These are phyloP conservation scores for Acrocephalus scirpaceus DNA, from an alignment of 2,797 vertebrate genomes.

Conservation along the genomic window DNA sequence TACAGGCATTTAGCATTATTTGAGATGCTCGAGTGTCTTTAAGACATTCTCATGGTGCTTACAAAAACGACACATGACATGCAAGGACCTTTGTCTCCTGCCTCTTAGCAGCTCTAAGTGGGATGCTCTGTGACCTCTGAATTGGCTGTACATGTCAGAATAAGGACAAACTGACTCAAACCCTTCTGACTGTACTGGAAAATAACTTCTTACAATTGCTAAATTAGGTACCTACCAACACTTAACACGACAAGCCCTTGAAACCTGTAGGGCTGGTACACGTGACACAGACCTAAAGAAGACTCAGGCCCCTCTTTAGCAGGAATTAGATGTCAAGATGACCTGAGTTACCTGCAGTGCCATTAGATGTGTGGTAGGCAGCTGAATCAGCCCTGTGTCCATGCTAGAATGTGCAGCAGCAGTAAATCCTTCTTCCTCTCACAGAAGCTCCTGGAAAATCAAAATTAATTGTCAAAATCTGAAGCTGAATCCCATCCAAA, in stretches of 20 bases:
- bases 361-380: background rate
- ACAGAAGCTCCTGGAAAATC: background rate
- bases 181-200: background rate
- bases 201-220: background rate
- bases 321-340: background rate
- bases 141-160: background rate
- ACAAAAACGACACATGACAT: background rate
- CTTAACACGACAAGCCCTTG: background rate
- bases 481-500: background rate
- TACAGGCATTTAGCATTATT: background rate
- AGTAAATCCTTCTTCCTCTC: background rate
- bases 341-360: background rate
- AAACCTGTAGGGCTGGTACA: background rate
- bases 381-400: background rate
- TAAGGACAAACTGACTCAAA: background rate
- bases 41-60: background rate
- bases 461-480: background rate
- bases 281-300: background rate
- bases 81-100: background rate
- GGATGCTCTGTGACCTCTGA: background rate
- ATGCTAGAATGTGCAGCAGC: accelerated
- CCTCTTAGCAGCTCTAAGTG: background rate
- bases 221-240: background rate
- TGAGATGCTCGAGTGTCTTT: background rate
- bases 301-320: background rate